A percentile compares a stretch with the other conserved stretches of the same genome.
Evolutionary conservation across 2,797 vertebrate genomes (phyloP).

Genomic region (Todus mexicanus): DNA sequence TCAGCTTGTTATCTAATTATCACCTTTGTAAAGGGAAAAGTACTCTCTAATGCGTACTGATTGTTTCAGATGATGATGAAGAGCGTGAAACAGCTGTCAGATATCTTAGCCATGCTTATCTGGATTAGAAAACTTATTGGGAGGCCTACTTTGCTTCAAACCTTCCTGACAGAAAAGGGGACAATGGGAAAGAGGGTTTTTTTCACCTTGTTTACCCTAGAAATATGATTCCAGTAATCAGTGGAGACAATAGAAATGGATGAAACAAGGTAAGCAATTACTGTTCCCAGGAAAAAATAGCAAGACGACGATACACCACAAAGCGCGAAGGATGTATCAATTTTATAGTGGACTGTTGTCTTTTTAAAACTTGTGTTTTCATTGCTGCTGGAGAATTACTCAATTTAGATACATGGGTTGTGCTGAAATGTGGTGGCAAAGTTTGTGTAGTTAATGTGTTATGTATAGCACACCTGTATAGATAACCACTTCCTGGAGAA

Average conservation of each 20-base stretch:
- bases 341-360: neutral
- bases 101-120: slow-evolving; percentile 76
- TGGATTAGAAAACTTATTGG: slow-evolving; percentile 68
- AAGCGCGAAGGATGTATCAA: neutral
- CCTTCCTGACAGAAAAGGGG: slow-evolving; percentile 36
- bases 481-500: neutral
- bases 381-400: neutral
- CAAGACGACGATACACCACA: neutral
- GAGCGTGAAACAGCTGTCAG: slow-evolving; percentile 84
- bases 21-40: slow-evolving; percentile 88
- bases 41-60: slow-evolving; percentile 84
- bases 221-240: slow-evolving; percentile 49
- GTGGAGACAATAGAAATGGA: slow-evolving; percentile 15
- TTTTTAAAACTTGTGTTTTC: neutral
- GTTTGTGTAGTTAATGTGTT: neutral
- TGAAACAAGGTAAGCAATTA: neutral
- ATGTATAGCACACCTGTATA: neutral
- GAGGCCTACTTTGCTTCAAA: slow-evolving; percentile 62
- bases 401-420: neutral
- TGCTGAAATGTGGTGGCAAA: neutral
- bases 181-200: neutral
- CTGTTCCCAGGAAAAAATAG: neutral
- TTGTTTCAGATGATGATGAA: slow-evolving; percentile 85
- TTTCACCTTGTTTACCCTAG: slow-evolving; percentile 50
- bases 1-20: slow-evolving; percentile 91